phyloP scores from a whole-genome alignment of 2,888 invertebrate species.

The Ernsta delagoae region DNA sequence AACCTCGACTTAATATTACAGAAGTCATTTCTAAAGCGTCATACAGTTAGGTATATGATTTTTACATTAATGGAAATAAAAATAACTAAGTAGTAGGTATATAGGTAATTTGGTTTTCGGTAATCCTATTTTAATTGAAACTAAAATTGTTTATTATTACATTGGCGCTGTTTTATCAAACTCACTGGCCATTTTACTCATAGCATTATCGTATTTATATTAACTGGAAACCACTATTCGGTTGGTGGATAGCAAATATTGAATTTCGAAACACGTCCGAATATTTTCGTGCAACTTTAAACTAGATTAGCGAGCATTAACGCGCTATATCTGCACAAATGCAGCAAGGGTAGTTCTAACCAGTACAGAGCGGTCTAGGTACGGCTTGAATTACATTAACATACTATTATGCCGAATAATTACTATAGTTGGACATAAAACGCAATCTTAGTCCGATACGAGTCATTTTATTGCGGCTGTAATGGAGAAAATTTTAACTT shows the following conservation, averaged over 20 bases:
- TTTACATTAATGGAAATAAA: too few species aligned
- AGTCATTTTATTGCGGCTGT: constrained; percentile 11
- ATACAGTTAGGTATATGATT: too few species aligned
- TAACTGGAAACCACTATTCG: not conserved
- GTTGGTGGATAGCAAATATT: constrained; percentile 5
- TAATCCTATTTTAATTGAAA: too few species aligned
- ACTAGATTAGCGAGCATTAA: constrained; percentile 16
- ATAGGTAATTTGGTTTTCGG: too few species aligned
- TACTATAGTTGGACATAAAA: constrained; percentile 9
- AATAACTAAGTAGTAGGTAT: too few species aligned
- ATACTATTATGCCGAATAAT: constrained; percentile 17
- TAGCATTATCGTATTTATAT: not conserved
- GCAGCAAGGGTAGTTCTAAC: constrained; percentile 14
- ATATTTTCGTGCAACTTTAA: constrained; percentile 16
- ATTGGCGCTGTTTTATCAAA: not conserved
- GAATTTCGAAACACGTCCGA: constrained; percentile 11
- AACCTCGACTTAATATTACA: too few species aligned
- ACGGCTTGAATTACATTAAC: constrained; percentile 22
- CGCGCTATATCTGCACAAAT: constrained; percentile 21
- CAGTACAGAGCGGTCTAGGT: constrained; percentile 11
- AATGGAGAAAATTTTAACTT: constrained; percentile 1
- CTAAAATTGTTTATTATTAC: too few species aligned
- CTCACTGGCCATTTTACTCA: not conserved
- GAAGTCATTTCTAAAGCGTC: too few species aligned
- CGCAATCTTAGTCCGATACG: constrained; percentile 12